A percentile compares a stretch with the other conserved stretches of the same genome.
phyloP scores from a whole-genome alignment of 2,888 invertebrate genomes.

The Caenorhabditis sp. region DNA sequence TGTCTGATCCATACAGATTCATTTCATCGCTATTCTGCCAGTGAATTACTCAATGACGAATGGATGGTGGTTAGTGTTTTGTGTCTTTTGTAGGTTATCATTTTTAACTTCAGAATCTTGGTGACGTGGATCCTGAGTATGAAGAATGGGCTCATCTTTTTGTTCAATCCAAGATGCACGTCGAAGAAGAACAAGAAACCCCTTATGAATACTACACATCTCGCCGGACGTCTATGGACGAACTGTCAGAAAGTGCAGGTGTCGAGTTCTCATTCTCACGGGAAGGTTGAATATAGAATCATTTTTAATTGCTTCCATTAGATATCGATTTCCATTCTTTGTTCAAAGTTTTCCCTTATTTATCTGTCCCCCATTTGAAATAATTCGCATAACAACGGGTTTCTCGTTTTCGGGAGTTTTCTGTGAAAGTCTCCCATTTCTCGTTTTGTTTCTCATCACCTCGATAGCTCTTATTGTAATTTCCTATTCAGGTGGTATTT shows the following conservation, averaged over 20 bases:
- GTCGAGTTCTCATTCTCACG: conserved; percentile 55
- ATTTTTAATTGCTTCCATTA: conserved; percentile 1
- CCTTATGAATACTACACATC: conserved; percentile 76
- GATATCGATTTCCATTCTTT: conserved; percentile 17
- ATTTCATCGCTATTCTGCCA: conserved; percentile 92
- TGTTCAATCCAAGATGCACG: conserved; percentile 60
- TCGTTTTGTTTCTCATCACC: conserved; percentile 8
- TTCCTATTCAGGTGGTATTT: not conserved
- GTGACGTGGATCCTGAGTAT: conserved; percentile 64
- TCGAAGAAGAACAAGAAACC: conserved; percentile 68
- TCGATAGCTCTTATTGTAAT: not conserved
- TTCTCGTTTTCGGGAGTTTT: conserved; percentile 12
- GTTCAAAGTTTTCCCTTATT: not conserved
- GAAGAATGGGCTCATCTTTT: conserved; percentile 68
- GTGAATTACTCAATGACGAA: conserved; percentile 93
- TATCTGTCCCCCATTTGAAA: not conserved
- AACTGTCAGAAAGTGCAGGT: conserved; percentile 59
- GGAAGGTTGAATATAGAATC: conserved; percentile 18
- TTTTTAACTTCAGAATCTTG: conserved; percentile 56
- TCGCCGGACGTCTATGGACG: conserved; percentile 78
- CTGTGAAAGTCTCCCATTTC: conserved; percentile 21
- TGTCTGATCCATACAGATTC: conserved; percentile 87
- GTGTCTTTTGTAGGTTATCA: not conserved
- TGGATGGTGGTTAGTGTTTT: conserved; percentile 87
- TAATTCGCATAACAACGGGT: conserved; percentile 27